Conservation (phyloP, 2,797 vertebrate genomes). For the Peromyscus eremicus region DNA sequence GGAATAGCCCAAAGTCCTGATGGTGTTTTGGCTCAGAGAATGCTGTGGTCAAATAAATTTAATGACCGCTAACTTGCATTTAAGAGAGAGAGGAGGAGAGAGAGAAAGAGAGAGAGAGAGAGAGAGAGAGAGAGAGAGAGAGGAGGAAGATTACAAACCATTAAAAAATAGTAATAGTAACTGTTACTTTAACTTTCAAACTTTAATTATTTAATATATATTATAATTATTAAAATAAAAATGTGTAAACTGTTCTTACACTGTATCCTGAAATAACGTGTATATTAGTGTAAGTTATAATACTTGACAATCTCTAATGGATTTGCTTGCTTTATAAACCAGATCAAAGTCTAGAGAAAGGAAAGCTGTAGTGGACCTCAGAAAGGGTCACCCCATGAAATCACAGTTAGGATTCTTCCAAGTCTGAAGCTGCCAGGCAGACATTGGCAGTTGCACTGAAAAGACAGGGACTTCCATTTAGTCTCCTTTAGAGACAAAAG, state of each 20-base stretch:
- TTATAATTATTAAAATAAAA: slow-evolving; percentile 34
- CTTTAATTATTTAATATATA: background rate
- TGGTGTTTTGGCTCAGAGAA: background rate
- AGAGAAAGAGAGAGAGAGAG: background rate
- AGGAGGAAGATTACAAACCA: background rate
- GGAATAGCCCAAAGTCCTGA: background rate
- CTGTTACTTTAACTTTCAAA: background rate
- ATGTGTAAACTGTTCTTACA: background rate
- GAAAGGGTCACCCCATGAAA: background rate
- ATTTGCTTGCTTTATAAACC: background rate
- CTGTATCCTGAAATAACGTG: background rate
- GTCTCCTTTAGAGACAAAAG: background rate
- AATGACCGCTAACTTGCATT: background rate
- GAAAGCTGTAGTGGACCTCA: background rate
- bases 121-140: background rate
- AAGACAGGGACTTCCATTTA: background rate
- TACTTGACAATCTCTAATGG: background rate
- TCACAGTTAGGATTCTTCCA: background rate
- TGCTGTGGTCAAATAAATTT: background rate
- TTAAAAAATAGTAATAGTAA: background rate
- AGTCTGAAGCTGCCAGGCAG: background rate
- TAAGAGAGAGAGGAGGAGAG: background rate
- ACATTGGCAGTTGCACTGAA: background rate
- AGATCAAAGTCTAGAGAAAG: background rate
- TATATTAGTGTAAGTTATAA: background rate